Conservation (phyloP, 1,140 invertebrate genomes). For the Zaprionus lachaisei region DNA sequence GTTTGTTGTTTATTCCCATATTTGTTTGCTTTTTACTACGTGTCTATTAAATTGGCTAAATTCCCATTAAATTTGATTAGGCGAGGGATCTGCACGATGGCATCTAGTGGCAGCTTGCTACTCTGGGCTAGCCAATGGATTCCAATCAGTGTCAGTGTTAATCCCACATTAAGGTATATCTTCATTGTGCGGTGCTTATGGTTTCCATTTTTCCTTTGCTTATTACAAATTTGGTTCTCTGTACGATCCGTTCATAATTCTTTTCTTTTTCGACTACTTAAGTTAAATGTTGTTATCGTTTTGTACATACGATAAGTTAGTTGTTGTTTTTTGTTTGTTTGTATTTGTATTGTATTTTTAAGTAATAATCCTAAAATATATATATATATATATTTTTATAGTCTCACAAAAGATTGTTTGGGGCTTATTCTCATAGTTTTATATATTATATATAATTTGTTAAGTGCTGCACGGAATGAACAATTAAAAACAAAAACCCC, state of each 20-base stretch:
- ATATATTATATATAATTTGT: constrained; percentile 53
- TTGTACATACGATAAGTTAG: constrained; percentile 70
- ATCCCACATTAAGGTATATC: constrained; percentile 38
- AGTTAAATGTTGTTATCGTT: constrained; percentile 63
- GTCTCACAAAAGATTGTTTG: constrained; percentile 77
- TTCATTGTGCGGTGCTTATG: constrained; percentile 67
- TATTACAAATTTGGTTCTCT: constrained; percentile 78
- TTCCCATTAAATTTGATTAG: constrained; percentile 56
- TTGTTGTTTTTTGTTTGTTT: constrained; percentile 31
- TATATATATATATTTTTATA: constrained; percentile 50
- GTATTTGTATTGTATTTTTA: constrained; percentile 36
- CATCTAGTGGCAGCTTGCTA: constrained; percentile 18
- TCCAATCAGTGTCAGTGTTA: constrained; percentile 5
- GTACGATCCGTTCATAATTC: constrained; percentile 51
- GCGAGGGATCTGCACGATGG: constrained; percentile 19
- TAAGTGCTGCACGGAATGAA: constrained; percentile 41
- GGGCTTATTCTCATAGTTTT: constrained; percentile 44
- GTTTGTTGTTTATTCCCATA: constrained; percentile 24
- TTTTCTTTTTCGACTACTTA: constrained; percentile 66
- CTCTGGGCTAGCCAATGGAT: neutral
- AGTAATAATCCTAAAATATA: constrained; percentile 55
- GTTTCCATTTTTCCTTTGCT: constrained; percentile 22
- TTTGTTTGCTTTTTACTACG: constrained; percentile 42
- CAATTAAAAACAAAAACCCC: constrained; percentile 17
- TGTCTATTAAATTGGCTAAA: constrained; percentile 75